Conservation (phyloP, 2,888 invertebrate genomes). For the Craniophora ligustri region DNA sequence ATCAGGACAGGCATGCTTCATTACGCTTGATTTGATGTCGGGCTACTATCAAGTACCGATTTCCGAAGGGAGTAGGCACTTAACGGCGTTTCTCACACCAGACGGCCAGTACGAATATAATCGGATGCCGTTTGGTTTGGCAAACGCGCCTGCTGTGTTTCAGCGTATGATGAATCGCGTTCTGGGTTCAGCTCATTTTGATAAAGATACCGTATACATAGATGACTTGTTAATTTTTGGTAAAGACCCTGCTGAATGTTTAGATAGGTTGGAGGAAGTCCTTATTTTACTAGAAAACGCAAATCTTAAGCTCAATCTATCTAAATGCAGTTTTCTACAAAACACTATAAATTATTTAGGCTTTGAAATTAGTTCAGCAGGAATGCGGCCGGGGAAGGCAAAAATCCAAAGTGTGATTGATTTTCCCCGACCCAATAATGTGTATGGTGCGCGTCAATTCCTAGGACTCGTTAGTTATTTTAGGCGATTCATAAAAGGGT, state of each 20-base stretch:
- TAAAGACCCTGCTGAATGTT: not conserved
- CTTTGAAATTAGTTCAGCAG: conserved; percentile 9
- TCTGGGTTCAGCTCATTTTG: conserved; percentile 8
- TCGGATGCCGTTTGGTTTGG: conserved; percentile 52
- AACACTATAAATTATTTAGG: conserved; percentile 9
- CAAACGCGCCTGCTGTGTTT: conserved; percentile 32
- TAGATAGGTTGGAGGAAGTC: not conserved
- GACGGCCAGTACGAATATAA: conserved; percentile 64
- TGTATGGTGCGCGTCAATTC: conserved; percentile 12
- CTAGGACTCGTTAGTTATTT: conserved; percentile 16
- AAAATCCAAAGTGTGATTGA: conserved; percentile 8
- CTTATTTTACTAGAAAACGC: not conserved
- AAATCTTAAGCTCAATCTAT: conserved; percentile 5
- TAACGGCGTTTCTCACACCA: conserved; percentile 56
- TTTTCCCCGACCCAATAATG: conserved; percentile 9
- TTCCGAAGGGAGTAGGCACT: not conserved
- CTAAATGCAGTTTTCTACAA: conserved; percentile 16
- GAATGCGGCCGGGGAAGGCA: conserved; percentile 4
- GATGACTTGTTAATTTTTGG: conserved; percentile 6
- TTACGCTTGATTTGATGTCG: conserved; percentile 1
- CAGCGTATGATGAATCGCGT: conserved; percentile 31
- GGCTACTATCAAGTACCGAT: conserved; percentile 8
- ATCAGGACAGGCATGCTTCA: conserved; percentile 11
- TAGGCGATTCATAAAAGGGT: conserved; percentile 9
- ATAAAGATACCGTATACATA: conserved; percentile 1